Evolutionary conservation across 2,113 vertebrate species (phyloP).

Genomic region (Gila orcuttii): DNA sequence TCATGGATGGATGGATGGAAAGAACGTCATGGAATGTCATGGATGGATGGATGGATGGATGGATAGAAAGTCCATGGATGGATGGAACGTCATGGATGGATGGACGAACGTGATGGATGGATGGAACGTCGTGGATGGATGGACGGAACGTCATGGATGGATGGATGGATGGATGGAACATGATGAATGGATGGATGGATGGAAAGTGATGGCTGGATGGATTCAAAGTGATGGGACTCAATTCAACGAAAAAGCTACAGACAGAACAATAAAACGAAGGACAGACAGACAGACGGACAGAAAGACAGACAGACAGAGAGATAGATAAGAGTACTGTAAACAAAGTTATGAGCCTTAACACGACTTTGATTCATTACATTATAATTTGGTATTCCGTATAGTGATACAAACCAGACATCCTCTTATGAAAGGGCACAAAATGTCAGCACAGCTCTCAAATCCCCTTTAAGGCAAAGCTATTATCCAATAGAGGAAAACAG

Average conservation of each 20-base stretch:
- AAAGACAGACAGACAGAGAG: rapidly evolving
- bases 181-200: background rate
- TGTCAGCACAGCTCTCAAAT: slow-evolving; percentile 38
- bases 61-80: too few species aligned
- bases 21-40: too few species aligned
- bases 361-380: slow-evolving; percentile 6
- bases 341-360: background rate
- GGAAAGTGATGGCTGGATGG: too few species aligned
- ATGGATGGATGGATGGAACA: too few species aligned
- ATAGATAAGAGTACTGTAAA: background rate
- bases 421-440: slow-evolving; percentile 24
- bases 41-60: too few species aligned
- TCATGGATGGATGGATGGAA: background rate
- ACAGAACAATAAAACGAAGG: background rate
- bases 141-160: background rate
- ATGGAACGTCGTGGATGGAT: background rate
- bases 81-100: too few species aligned
- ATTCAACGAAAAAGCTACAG: background rate
- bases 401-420: slow-evolving; percentile 23
- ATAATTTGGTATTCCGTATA: background rate
- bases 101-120: too few species aligned
- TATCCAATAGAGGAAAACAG: slow-evolving; percentile 40
- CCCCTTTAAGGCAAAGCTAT: slow-evolving; percentile 19
- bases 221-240: background rate
- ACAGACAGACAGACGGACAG: background rate